A percentile compares a stretch with the other conserved stretches of the same genome.
These are phyloP conservation scores for Onthophagus sagittarius DNA, from an alignment of 2,888 invertebrate genomes.

Conservation along the genomic window DNA sequence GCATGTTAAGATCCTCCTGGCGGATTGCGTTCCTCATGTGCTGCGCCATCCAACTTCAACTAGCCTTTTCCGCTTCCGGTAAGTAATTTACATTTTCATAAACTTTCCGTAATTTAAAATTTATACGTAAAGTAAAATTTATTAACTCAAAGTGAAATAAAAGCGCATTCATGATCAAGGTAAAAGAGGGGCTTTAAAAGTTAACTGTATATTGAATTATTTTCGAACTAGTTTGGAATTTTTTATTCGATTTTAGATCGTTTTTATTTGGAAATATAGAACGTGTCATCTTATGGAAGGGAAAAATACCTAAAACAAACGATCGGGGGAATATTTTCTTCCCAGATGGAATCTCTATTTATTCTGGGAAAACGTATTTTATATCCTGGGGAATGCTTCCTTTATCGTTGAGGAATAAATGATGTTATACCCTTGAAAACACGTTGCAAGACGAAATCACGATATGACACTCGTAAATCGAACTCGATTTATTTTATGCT, in stretches of 20 bases:
- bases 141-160: neutral
- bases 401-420: neutral
- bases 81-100: constrained; percentile 13
- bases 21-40: neutral
- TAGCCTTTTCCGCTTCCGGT: constrained; percentile 19
- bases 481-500: neutral
- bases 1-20: constrained; percentile 2
- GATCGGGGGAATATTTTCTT: neutral
- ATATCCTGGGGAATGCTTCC: neutral
- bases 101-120: neutral
- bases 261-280: neutral
- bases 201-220: neutral
- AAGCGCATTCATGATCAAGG: neutral
- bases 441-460: neutral
- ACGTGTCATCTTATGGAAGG: neutral
- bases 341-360: neutral
- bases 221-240: no score
- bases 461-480: neutral
- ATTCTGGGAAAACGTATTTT: neutral
- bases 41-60: neutral
- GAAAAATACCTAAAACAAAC: neutral
- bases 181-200: neutral
- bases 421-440: neutral
- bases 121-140: neutral
- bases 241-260: no score